Evolutionary conservation across 2,888 invertebrate species (phyloP).

Genomic region (Andrena haemorrhoa): DNA sequence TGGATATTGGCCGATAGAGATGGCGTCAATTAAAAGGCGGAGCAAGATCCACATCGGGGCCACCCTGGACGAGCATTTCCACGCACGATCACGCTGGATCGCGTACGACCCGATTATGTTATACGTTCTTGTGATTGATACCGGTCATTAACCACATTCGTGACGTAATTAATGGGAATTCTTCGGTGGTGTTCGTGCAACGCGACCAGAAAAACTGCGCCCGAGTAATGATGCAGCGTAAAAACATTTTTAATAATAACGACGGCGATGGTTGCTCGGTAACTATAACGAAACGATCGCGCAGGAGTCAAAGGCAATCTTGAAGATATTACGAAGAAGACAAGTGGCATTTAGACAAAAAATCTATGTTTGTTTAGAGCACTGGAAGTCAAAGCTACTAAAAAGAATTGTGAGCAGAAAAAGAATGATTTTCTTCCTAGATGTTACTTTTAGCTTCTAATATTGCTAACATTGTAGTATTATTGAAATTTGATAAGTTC

Average conservation of each 20-base stretch:
- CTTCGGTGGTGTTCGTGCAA: slow-evolving; percentile 29
- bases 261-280: not conserved
- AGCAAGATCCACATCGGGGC: slow-evolving; percentile 47
- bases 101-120: slow-evolving; percentile 54
- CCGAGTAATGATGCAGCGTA: slow-evolving; percentile 27
- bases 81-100: slow-evolving; percentile 60
- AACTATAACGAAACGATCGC: not conserved
- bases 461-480: too few species aligned
- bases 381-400: too few species aligned
- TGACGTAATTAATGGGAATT: slow-evolving; percentile 52
- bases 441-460: too few species aligned
- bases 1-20: slow-evolving; percentile 48
- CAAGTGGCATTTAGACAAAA: not conserved
- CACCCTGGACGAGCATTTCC: slow-evolving; percentile 65
- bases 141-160: slow-evolving; percentile 54
- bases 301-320: not conserved
- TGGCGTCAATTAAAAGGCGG: slow-evolving; percentile 53
- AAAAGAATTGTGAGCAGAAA: too few species aligned
- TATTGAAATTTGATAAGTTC: too few species aligned
- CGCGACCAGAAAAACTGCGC: slow-evolving; percentile 16
- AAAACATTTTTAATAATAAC: slow-evolving; percentile 45
- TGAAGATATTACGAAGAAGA: not conserved
- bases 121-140: slow-evolving; percentile 57
- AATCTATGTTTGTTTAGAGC: too few species aligned
- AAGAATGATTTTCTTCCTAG: too few species aligned